These are phyloP conservation scores for Erebia aethiops DNA, from an alignment of 2,888 invertebrate species.

Conservation along the genomic window DNA sequence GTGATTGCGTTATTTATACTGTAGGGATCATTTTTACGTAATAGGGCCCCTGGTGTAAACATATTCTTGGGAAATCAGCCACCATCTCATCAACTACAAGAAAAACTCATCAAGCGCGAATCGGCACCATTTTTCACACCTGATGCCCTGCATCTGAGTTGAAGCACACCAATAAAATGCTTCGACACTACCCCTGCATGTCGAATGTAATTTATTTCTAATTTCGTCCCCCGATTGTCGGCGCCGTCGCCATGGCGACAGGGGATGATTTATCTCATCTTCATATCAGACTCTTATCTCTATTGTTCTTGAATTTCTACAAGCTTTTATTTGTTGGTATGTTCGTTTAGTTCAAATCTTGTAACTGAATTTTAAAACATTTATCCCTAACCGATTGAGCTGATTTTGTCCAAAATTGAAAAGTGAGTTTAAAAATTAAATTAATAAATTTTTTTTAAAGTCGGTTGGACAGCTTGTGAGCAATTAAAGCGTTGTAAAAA, in stretches of 20 bases:
- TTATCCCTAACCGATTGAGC: no score
- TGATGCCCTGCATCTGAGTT: slow-evolving; percentile 55
- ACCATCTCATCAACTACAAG: slow-evolving; percentile 9
- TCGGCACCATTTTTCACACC: slow-evolving; percentile 62
- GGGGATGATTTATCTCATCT: slow-evolving; percentile 55
- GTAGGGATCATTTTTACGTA: no score
- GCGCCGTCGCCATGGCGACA: slow-evolving; percentile 56
- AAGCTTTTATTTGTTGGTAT: no score
- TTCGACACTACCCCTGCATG: slow-evolving; percentile 47
- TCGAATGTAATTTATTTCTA: slow-evolving; percentile 65
- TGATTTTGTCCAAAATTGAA: no score
- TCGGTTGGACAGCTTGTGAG: no score
- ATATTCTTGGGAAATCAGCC: background rate
- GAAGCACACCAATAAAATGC: slow-evolving; percentile 56
- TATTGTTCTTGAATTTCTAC: slow-evolving; percentile 38
- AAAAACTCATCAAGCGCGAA: slow-evolving; percentile 51
- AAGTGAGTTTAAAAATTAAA: no score
- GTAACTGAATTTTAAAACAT: no score
- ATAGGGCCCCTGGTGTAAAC: no score
- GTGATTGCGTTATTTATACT: no score
- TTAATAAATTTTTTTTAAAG: no score
- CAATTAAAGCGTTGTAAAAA: no score
- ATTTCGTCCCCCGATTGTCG: slow-evolving; percentile 59
- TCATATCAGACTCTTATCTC: slow-evolving; percentile 40
- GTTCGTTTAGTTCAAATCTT: no score